phyloP scores from a whole-genome alignment of 2,888 invertebrate genomes.

The Callosobruchus maculatus region DNA sequence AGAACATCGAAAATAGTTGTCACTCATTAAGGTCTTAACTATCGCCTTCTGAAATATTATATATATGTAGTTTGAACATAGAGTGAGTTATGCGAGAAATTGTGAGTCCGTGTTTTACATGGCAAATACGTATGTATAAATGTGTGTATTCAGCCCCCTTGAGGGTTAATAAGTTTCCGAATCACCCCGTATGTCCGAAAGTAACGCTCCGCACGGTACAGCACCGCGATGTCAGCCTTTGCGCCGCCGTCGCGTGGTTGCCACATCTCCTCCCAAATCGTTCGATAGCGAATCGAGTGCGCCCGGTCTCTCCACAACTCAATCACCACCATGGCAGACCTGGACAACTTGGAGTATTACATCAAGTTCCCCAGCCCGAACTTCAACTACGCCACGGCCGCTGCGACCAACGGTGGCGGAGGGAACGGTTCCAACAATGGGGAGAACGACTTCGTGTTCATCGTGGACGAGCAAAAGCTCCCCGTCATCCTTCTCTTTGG shows the following conservation, averaged over 20 bases:
- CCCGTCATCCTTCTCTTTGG: constrained; percentile 71
- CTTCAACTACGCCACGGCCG: constrained; percentile 37
- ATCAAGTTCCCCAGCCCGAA: constrained; percentile 60
- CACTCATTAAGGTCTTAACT: too few relatives aligned
- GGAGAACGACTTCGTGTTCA: constrained; percentile 52
- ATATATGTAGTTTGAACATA: too few relatives aligned
- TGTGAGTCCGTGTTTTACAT: too few relatives aligned
- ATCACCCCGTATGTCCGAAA: neutral
- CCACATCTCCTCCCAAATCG: neutral
- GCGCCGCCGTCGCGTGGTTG: neutral
- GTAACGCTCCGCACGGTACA: neutral
- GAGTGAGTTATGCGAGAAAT: too few relatives aligned
- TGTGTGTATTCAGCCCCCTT: too few relatives aligned
- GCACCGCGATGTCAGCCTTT: neutral
- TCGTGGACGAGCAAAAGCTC: constrained; percentile 58
- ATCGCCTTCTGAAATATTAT: too few relatives aligned
- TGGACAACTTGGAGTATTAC: constrained; percentile 59
- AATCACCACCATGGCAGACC: constrained; percentile 33
- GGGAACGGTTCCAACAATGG: constrained; percentile 29
- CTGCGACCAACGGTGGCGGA: neutral
- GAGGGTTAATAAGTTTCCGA: too few relatives aligned
- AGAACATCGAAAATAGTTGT: too few relatives aligned
- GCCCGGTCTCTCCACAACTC: neutral
- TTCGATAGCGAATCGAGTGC: neutral
- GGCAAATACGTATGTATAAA: too few relatives aligned